Conservation (phyloP, 64 coral and sea anemone genomes). For the Platygyra sinensis region DNA sequence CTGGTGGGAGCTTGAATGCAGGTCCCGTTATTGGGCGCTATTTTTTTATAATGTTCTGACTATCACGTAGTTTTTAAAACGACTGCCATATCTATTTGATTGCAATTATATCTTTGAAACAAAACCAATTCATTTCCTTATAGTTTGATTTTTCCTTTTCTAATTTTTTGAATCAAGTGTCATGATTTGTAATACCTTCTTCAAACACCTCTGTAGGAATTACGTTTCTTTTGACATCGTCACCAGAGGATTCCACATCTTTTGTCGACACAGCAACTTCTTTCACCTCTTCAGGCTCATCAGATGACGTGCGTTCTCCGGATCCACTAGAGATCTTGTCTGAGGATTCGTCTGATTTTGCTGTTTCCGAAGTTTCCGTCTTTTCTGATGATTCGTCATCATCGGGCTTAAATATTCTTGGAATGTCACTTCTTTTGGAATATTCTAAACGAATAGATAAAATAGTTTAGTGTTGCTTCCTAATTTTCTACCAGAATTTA, state of each 20-base stretch:
- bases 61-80: no score
- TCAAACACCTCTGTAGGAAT: conserved; percentile 75
- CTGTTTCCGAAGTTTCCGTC: background rate
- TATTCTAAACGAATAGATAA: conserved; percentile 9
- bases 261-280: conserved; percentile 1
- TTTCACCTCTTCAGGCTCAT: background rate
- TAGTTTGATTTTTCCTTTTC: no score
- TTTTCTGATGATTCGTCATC: conserved; percentile 17
- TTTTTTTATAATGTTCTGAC: no score
- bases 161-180: no score
- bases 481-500: no score
- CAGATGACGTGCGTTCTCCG: background rate
- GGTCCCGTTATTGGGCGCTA: no score
- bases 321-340: background rate
- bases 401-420: conserved; percentile 41
- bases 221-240: conserved; percentile 43
- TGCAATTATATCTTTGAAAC: no score
- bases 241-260: background rate
- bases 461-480: no score
- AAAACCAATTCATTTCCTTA: no score
- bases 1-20: no score
- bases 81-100: no score
- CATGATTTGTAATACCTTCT: conserved; percentile 13
- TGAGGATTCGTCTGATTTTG: background rate
- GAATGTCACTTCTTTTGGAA: conserved; percentile 48